Conservation (phyloP, 2,888 invertebrate species). For the Drosophila quinaria region DNA sequence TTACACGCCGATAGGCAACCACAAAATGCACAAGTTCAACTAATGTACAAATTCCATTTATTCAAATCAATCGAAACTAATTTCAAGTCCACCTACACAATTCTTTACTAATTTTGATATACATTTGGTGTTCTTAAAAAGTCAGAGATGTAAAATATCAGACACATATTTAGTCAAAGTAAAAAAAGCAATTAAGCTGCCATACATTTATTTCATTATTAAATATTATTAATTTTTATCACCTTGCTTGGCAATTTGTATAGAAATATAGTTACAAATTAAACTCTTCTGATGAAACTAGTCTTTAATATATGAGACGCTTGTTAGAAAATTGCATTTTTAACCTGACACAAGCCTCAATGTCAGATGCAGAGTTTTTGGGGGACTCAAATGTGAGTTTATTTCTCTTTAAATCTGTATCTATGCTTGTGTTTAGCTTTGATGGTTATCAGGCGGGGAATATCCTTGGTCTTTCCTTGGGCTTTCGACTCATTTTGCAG, state of each 20-base stretch:
- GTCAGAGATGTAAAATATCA: no score
- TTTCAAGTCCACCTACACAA: background rate
- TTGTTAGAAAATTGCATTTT: constrained; percentile 24
- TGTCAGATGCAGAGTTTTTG: constrained; percentile 18
- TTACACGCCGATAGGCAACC: constrained; percentile 47
- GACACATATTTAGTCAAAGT: no score
- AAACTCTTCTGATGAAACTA: background rate
- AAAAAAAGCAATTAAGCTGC: no score
- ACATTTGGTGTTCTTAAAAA: no score
- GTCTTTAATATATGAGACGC: constrained; percentile 15
- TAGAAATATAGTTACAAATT: constrained; percentile 1
- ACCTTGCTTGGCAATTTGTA: constrained; percentile 1
- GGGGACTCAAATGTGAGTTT: constrained; percentile 1
- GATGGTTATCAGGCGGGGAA: constrained; percentile 42
- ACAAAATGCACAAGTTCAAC: background rate
- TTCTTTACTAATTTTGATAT: background rate
- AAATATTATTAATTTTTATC: no score
- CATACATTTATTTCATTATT: no score
- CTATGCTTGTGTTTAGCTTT: constrained; percentile 21
- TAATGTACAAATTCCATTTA: constrained; percentile 11
- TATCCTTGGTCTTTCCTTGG: constrained; percentile 46
- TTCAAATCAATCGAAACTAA: constrained; percentile 15
- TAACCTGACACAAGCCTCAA: constrained; percentile 7
- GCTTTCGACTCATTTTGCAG: constrained; percentile 39
- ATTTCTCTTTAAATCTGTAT: background rate